Evolutionary conservation across 2,888 invertebrate genomes (phyloP).

Genomic region (Nomada fucata): DNA sequence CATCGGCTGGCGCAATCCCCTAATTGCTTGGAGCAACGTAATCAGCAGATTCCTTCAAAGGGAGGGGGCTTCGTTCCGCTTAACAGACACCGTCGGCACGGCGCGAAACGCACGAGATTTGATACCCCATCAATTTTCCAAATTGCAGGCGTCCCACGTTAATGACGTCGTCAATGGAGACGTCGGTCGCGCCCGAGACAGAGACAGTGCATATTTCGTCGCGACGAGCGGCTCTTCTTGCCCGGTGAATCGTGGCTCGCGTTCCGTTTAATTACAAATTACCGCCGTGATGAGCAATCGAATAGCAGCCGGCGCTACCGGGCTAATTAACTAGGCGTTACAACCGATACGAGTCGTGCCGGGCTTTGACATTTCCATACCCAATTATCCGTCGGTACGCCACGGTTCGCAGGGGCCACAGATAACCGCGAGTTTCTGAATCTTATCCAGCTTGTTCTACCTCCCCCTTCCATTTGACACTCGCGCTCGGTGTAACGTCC

Average conservation of each 20-base stretch:
- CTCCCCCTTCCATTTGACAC: not conserved
- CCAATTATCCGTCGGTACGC: conserved; percentile 39
- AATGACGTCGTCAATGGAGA: conserved; percentile 32
- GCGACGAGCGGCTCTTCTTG: conserved; percentile 35
- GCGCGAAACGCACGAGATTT: conserved; percentile 18
- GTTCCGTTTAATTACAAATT: conserved; percentile 57
- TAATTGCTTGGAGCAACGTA: conserved; percentile 9
- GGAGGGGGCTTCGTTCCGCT: not conserved
- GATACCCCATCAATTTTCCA: conserved; percentile 46
- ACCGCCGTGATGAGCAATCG: conserved; percentile 53
- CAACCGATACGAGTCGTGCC: conserved; percentile 34
- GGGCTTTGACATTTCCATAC: conserved; percentile 51
- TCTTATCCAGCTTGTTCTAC: conserved; percentile 6
- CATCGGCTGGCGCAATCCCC: not conserved
- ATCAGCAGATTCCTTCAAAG: conserved; percentile 5
- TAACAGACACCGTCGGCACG: not conserved
- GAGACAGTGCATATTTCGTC: conserved; percentile 12
- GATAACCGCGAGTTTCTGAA: not conserved
- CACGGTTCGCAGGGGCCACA: not conserved
- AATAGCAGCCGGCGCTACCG: conserved; percentile 36
- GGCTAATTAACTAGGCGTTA: conserved; percentile 57
- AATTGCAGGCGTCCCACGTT: conserved; percentile 36
- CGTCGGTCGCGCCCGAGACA: not conserved
- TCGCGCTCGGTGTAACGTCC: conserved; percentile 8
- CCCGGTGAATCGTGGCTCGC: conserved; percentile 5